Conservation (phyloP, 2,888 invertebrate species). For the Steinernema hermaphroditum region DNA sequence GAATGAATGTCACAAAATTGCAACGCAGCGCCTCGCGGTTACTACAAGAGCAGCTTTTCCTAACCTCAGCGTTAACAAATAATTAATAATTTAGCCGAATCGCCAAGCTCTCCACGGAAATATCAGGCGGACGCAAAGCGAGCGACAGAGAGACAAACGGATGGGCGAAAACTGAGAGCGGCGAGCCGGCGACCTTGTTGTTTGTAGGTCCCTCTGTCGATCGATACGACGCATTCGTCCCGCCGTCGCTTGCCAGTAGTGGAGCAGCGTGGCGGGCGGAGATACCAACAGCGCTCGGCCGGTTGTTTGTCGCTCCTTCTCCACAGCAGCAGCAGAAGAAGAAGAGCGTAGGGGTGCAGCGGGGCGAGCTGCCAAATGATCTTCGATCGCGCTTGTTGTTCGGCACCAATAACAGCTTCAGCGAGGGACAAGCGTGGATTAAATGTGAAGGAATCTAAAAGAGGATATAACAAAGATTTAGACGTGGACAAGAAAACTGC, state of each 20-base stretch:
- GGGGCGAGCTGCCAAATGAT: too few relatives aligned
- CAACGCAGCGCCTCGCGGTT: too few relatives aligned
- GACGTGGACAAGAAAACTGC: too few relatives aligned
- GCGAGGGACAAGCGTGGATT: too few relatives aligned
- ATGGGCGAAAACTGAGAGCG: not conserved
- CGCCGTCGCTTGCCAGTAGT: not conserved
- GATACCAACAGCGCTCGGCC: not conserved
- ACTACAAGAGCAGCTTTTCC: too few relatives aligned
- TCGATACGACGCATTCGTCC: not conserved
- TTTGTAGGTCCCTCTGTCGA: constrained; percentile 6
- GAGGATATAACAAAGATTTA: too few relatives aligned
- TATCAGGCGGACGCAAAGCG: not conserved
- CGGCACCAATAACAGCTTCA: too few relatives aligned
- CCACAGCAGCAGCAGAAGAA: not conserved
- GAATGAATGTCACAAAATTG: too few relatives aligned
- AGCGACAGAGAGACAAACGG: constrained; percentile 5
- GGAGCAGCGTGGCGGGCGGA: not conserved
- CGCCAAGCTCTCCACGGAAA: not conserved
- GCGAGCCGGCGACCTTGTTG: not conserved
- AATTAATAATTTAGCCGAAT: not conserved
- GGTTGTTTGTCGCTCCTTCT: constrained; percentile 5
- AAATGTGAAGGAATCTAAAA: too few relatives aligned
- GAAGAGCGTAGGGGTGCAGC: too few relatives aligned
- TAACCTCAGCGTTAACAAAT: too few relatives aligned
- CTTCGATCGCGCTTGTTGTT: too few relatives aligned